Base-by-base conservation (phyloP, 2,888 invertebrate species). In the Parnassius mnemosyne region DNA sequence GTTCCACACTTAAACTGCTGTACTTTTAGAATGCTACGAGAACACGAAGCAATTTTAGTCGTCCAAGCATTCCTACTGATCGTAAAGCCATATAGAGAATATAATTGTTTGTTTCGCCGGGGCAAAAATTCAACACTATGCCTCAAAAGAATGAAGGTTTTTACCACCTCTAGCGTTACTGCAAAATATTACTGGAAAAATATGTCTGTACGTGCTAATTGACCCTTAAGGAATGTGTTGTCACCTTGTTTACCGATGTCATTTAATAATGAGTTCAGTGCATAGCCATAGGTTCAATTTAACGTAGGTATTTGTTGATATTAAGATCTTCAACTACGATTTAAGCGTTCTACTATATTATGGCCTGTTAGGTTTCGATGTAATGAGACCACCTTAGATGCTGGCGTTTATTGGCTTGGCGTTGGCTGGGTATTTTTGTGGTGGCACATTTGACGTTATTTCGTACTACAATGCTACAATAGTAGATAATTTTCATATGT, bases 41-140 rank as follows among this genome's bases (percentile, higher is more conserved):
- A 55, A 52, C 13, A 34, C 34, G 34, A 34, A 34, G 12, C 57
- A 53, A 41, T 62, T 57, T 42, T 41, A 61, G 49, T 43, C n/a
- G 9, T 41, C n/a, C 47, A n/a, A 49, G 57, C 53, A 61, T 61
- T 47, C 53, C 49, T 43, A 53, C 43, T 49, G 61, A 53, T 57
- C 53, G 42, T 57, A 25, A 57, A 43, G 11, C 61, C 61, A n/a
- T 62, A 53, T 62, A 53, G 41, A 62, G 61, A 9, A n/a, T 11
- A 12, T 49, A 7, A 13, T 50, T 10, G 51, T 42, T 25, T 43
- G 53, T 61, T 42, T 34, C n/a, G 44, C 13, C 34, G 43, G 12
- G 13, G 50, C 34, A 10, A 53, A 57, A 47, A 57, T 47, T 53
- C 53, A 47, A 53, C 46, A 10, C 20, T 41, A 16, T 50, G 50